Evolutionary conservation across 2,113 vertebrate species (phyloP).

Genomic region (Nymphicus hollandicus): DNA sequence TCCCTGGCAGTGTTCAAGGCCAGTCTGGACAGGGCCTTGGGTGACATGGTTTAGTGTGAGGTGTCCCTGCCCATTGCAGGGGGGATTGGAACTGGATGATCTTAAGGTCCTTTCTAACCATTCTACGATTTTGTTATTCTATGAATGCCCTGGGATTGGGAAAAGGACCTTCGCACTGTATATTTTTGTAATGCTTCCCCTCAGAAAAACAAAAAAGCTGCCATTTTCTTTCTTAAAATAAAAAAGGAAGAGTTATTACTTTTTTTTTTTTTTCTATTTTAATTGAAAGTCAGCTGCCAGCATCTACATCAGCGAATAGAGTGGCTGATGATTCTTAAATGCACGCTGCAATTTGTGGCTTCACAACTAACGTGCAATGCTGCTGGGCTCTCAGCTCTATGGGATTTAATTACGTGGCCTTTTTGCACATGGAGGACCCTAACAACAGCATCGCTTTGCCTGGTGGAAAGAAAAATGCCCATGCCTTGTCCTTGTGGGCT

Average conservation of each 20-base stretch:
- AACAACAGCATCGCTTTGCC: conserved; percentile 43
- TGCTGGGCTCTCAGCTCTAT: neutral
- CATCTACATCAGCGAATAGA: conserved; percentile 15
- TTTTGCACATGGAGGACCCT: conserved; percentile 22
- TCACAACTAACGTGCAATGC: conserved; percentile 25
- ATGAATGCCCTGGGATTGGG: neutral
- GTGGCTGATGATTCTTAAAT: conserved; percentile 19
- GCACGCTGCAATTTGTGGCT: conserved; percentile 44
- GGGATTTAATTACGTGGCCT: conserved; percentile 60
- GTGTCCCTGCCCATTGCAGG: neutral
- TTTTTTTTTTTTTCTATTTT: neutral
- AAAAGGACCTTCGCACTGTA: neutral
- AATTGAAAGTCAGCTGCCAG: conserved; percentile 5
- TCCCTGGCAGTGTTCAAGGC: neutral
- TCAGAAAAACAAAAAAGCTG: neutral
- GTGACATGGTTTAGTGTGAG: neutral
- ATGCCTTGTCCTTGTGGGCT: conserved; percentile 46
- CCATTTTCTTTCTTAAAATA: neutral
- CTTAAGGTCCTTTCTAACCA: neutral
- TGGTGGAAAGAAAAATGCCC: conserved; percentile 39
- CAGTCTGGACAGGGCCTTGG: neutral
- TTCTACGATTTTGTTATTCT: neutral
- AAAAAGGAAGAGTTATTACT: neutral
- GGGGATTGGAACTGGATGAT: neutral
- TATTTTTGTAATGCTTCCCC: neutral